Evolutionary conservation across 2,113 vertebrate species (phyloP).

Genomic region (Hyperopisus bebe): DNA sequence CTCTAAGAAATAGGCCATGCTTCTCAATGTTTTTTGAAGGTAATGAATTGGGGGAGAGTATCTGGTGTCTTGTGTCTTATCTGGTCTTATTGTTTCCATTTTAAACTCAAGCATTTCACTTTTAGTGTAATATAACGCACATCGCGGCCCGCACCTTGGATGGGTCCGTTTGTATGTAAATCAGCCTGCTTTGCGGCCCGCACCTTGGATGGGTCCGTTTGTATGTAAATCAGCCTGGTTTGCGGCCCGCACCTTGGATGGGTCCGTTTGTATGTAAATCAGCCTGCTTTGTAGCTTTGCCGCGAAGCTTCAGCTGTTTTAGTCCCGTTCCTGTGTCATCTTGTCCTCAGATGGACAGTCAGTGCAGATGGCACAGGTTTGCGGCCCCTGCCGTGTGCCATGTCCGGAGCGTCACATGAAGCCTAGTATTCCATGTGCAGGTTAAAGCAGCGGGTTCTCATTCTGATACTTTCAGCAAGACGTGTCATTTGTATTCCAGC

Average conservation of each 20-base stretch:
- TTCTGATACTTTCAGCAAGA: constrained; percentile 18
- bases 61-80: not conserved
- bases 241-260: not conserved
- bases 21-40: not conserved
- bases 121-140: no score
- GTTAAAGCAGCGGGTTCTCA: constrained; percentile 15
- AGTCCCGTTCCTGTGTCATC: not conserved
- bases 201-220: not conserved
- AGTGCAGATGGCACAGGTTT: not conserved
- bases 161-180: not conserved
- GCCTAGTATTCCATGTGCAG: not conserved
- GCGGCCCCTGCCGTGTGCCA: not conserved
- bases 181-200: not conserved
- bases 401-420: not conserved
- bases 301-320: not conserved
- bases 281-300: not conserved
- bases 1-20: not conserved
- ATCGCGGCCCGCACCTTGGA: not conserved
- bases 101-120: not conserved
- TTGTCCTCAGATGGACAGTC: not conserved
- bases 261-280: not conserved
- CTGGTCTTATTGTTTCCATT: not conserved
- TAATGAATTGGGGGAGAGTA: not conserved
- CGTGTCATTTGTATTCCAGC: constrained; percentile 51
- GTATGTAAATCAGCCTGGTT: not conserved